Evolutionary conservation across 2,797 vertebrate genomes (phyloP).

Genomic region (Nannoperca obscura): DNA sequence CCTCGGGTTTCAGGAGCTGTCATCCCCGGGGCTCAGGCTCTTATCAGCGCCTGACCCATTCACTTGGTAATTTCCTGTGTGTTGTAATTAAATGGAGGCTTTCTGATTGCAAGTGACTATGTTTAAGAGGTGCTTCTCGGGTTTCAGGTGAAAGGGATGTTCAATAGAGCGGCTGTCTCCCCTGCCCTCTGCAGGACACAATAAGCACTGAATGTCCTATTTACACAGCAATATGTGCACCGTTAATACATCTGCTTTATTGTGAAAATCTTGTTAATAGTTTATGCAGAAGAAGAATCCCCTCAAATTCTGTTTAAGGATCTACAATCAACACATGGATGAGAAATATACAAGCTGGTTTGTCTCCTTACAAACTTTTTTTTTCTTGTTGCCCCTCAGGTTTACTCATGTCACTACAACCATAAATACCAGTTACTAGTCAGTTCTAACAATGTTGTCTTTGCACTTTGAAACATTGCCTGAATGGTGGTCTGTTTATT

Average conservation of each 20-base stretch:
- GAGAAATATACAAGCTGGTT: neutral
- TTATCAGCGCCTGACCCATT: constrained; percentile 91
- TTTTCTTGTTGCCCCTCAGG: neutral
- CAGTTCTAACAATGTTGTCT: neutral
- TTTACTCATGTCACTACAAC: neutral
- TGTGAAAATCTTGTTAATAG: neutral
- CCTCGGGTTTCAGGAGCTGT: constrained; percentile 92
- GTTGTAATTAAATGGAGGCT: constrained; percentile 97
- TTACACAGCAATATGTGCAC: neutral
- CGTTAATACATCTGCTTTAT: neutral
- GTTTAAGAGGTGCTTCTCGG: constrained; percentile 78
- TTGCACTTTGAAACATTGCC: neutral
- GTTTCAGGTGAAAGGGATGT: constrained; percentile 74
- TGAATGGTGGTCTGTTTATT: constrained; percentile 17
- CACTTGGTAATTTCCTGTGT: constrained; percentile 96
- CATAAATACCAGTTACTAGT: neutral
- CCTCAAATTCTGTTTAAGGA: neutral
- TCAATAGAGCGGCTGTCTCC: constrained; percentile 48
- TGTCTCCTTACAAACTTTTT: neutral
- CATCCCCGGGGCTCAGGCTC: constrained; percentile 89
- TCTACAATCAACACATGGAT: neutral
- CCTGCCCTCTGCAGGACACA: constrained; percentile 69
- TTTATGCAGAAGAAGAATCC: neutral
- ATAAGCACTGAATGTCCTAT: constrained; percentile 12
- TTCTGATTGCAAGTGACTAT: constrained; percentile 95